Evolutionary conservation across 2,888 invertebrate genomes (phyloP), one percentile per base, ranked within the genome.

Genomic region (Perizoma flavofasciatum): DNA sequence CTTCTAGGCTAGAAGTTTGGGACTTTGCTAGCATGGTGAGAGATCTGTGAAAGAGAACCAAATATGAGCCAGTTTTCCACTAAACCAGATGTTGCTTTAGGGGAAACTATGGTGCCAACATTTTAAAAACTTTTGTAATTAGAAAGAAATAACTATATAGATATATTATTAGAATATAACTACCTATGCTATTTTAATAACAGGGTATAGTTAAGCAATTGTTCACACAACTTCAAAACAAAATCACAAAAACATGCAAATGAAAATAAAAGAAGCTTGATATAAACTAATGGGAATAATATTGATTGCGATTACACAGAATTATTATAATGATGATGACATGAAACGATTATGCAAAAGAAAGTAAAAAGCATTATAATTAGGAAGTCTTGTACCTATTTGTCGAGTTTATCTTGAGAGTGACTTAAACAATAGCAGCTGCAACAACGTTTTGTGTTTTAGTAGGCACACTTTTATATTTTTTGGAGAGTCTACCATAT

Each of bases 361-460:
- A 75, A 75, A 50, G 61, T 70, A 84, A 74, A 61, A 89, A 89
- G 88, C 88, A 77, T 77, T 83, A 86, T 75, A 78, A 78, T 86
- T 81, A 77, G 83, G 54, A 86, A 77, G 70, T 72, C 75, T 79
- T 89, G 88, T 92, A 92, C 92, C 92, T 92, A 92, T 89, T 91
- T 86, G 81, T 77, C 75, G 89, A 81, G 83, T 71, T 82, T 87
- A 84, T 90, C 90, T 88, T 85, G 85, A 75, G 89, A 86, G 89
- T 92, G 92, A 88, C 89, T 92, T 89, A 92, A 89, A 78, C 92
- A 92, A 92, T 91, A 92, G 91, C 92, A 92, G 91, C 92, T 92
- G 92, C 77, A 92, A 92, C 73, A 89, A 90, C 74, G 81, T 78
- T 74, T 63, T 63, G 66, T 66, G 49, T 63, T 88, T 88, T 86